Evolutionary conservation across 2,888 invertebrate genomes (phyloP), one percentile per base, ranked within the genome.

Genomic region (Ypsolopha scabrella): DNA sequence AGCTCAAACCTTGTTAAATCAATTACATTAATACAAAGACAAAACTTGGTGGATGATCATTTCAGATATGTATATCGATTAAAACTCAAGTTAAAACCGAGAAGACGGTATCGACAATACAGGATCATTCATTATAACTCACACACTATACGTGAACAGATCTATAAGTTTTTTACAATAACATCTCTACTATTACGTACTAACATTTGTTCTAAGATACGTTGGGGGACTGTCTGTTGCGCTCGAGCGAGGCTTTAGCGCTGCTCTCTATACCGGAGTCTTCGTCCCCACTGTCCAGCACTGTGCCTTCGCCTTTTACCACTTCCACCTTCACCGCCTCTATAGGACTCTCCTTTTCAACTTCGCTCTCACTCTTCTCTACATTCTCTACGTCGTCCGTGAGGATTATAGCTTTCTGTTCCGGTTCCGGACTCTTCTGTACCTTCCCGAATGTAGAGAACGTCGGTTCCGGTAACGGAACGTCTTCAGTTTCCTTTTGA

Each of bases 181-280:
- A 48, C 48, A 48, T 39, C 48, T 9, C 48, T 48, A 48, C 24
- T 4, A 14, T 36, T 47, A 47, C 37, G 37, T 47, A 47, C 36
- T 47, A 47, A 45, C 9, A 34, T 7, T 34, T 36, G 47, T 47
- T 47, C 46, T 47, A 47, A 10, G 47, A 47, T 8, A 47, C 47
- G 47, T 47, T 39, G 24, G 48, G 47, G 36, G 47, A n/a, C 10
- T 47, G 36, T 36, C 36, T 35, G 13, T 74, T 78, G 48, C 90
- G 74, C 63, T 90, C 90, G 37, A 90, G 77, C 7, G 90, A 89
- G 1, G 87, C 85, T 54, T 88, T 87, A 41, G 87, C 80, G 67
- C 90, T 90, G 59, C 90, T 90, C 65, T 90, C 90, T 48, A 90
- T 90, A 4, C 90, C 90, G 35, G 90, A 90, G 64, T 90, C 90